Conservation (phyloP, 2,888 invertebrate species). For the Hanleya hanleyi region DNA sequence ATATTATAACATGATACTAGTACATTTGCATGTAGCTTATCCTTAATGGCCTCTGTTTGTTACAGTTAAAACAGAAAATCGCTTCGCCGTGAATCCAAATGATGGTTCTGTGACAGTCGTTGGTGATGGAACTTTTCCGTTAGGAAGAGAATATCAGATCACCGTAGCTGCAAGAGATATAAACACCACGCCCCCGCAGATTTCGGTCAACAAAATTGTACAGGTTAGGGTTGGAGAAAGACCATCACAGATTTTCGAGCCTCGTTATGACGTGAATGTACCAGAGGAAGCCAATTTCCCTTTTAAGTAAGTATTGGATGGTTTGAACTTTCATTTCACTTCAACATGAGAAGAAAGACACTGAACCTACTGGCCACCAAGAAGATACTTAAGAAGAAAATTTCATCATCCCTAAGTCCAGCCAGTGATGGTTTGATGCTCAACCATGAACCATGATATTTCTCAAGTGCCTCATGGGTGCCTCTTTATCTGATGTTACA, state of each 20-base stretch:
- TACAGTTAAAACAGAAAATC: background rate
- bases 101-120: background rate
- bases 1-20: too few species aligned
- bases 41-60: too few species aligned
- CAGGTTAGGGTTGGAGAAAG: constrained; percentile 95
- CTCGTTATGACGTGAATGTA: constrained; percentile 94
- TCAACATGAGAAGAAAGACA: too few species aligned
- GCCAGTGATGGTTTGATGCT: too few species aligned
- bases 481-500: too few species aligned
- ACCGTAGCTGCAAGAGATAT: constrained; percentile 86
- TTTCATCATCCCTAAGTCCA: too few species aligned
- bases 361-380: too few species aligned
- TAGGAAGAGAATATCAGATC: constrained; percentile 95
- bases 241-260: constrained; percentile 97
- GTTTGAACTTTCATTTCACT: too few species aligned
- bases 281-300: constrained; percentile 98
- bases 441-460: too few species aligned
- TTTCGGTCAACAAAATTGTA: constrained; percentile 65
- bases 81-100: background rate
- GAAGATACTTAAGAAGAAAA: too few species aligned
- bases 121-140: constrained; percentile 66
- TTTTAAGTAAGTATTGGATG: constrained; percentile 91
- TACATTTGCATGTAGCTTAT: too few species aligned
- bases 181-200: constrained; percentile 42
- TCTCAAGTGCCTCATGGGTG: too few species aligned